Conservation (phyloP, 2,113 vertebrate species). For the Turdus rufiventris region DNA sequence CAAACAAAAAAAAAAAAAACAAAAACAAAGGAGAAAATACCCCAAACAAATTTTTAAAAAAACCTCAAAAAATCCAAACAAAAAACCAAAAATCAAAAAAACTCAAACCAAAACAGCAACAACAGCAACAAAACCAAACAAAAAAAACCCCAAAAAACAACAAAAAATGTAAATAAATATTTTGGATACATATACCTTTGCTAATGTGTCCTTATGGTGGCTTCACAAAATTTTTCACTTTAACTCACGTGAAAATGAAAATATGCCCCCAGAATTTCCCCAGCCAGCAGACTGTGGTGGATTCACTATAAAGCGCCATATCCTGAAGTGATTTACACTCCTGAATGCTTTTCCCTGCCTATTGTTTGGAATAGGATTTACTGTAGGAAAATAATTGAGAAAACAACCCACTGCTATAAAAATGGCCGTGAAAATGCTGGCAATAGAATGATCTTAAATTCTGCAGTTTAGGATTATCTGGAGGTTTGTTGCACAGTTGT, state of each 20-base stretch:
- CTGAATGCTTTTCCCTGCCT: background rate
- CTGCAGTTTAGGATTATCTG: background rate
- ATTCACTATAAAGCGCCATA: background rate
- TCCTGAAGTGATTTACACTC: background rate
- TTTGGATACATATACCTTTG: background rate
- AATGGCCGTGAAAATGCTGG: background rate
- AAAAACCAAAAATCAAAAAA: background rate
- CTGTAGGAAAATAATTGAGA: background rate
- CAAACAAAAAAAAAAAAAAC: too few species aligned
- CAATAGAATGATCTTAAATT: background rate
- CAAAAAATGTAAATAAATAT: background rate
- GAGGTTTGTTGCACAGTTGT: background rate
- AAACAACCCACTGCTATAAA: background rate
- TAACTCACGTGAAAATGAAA: background rate
- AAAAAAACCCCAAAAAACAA: too few species aligned
- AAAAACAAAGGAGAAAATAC: too few species aligned
- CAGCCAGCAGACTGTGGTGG: background rate
- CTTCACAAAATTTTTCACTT: background rate
- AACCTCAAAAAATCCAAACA: too few species aligned
- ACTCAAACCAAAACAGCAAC: too few species aligned
- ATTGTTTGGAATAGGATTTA: background rate
- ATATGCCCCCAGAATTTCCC: background rate
- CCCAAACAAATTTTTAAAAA: too few species aligned
- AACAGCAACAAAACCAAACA: too few species aligned
- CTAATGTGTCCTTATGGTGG: accelerated